These are phyloP conservation scores for Radopholus similis DNA, from an alignment of 1,140 invertebrate genomes.

Conservation along the genomic window DNA sequence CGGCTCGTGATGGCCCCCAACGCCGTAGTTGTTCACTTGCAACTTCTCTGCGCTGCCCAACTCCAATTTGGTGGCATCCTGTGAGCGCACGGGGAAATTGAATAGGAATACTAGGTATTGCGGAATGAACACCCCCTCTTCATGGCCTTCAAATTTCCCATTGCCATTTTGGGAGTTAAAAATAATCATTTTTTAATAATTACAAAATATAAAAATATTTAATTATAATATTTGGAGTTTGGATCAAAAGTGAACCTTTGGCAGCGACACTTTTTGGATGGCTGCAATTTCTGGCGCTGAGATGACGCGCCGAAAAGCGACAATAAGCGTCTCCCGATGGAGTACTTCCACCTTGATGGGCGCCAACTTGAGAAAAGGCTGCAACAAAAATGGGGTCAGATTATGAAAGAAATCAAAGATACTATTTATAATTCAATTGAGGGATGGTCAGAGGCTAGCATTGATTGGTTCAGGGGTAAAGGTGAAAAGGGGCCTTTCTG, in stretches of 20 bases:
- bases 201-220: neutral
- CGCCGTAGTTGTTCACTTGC: slow-evolving; percentile 66
- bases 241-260: slow-evolving; percentile 74
- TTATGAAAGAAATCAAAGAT: slow-evolving; percentile 64
- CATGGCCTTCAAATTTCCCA: neutral
- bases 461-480: slow-evolving; percentile 17
- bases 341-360: slow-evolving; percentile 84
- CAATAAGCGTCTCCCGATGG: slow-evolving; percentile 56
- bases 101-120: too few species aligned
- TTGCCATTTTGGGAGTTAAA: too few species aligned
- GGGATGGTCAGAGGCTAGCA: slow-evolving; percentile 25
- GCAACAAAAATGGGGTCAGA: neutral
- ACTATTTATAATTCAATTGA: slow-evolving; percentile 72
- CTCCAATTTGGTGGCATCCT: slow-evolving; percentile 56
- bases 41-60: slow-evolving; percentile 49
- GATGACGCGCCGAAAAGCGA: slow-evolving; percentile 70
- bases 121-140: too few species aligned
- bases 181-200: too few species aligned
- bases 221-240: neutral
- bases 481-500: slow-evolving; percentile 69
- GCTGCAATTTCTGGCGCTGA: slow-evolving; percentile 81
- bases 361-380: slow-evolving; percentile 73
- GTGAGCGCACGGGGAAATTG: too few species aligned
- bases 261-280: slow-evolving; percentile 79
- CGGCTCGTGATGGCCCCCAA: slow-evolving; percentile 69